Conservation (phyloP, 2,888 invertebrate species). For the Rosalia funebris region DNA sequence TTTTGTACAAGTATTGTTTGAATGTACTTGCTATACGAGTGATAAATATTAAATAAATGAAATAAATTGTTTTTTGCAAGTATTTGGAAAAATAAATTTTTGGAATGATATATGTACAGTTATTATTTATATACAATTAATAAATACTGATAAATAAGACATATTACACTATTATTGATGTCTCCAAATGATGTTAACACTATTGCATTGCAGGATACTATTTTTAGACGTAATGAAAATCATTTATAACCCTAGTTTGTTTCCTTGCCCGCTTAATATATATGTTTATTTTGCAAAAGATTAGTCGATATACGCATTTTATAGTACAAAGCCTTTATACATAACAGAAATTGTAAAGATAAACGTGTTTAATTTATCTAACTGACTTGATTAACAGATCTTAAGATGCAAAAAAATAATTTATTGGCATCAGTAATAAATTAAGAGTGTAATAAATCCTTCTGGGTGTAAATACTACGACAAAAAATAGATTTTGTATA, state of each 20-base stretch:
- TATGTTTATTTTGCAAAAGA: slow-evolving; percentile 1
- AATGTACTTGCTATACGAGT: too few relatives aligned
- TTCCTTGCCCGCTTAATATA: neutral
- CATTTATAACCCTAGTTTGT: slow-evolving; percentile 7
- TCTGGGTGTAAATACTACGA: slow-evolving; percentile 8
- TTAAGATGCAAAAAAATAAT: slow-evolving; percentile 13
- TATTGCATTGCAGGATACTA: too few relatives aligned
- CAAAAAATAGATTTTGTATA: slow-evolving; percentile 1
- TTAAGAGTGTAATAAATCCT: slow-evolving; percentile 12
- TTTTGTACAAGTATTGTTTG: too few relatives aligned
- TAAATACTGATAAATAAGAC: too few relatives aligned
- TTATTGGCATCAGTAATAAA: slow-evolving; percentile 14
- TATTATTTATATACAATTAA: too few relatives aligned
- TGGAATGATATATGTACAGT: too few relatives aligned
- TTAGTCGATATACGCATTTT: neutral
- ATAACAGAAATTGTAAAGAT: slow-evolving; percentile 4
- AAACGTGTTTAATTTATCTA: slow-evolving; percentile 11
- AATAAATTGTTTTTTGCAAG: too few relatives aligned
- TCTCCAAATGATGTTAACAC: too few relatives aligned
- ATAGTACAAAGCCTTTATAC: slow-evolving; percentile 4
- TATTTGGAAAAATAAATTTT: too few relatives aligned
- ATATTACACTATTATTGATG: too few relatives aligned
- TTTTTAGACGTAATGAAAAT: neutral
- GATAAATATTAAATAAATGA: too few relatives aligned
- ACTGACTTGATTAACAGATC: slow-evolving; percentile 10